Evolutionary conservation across 2,888 invertebrate genomes (phyloP), one percentile per base, ranked within the genome.

Genomic region (Brachyopa scutellaris): DNA sequence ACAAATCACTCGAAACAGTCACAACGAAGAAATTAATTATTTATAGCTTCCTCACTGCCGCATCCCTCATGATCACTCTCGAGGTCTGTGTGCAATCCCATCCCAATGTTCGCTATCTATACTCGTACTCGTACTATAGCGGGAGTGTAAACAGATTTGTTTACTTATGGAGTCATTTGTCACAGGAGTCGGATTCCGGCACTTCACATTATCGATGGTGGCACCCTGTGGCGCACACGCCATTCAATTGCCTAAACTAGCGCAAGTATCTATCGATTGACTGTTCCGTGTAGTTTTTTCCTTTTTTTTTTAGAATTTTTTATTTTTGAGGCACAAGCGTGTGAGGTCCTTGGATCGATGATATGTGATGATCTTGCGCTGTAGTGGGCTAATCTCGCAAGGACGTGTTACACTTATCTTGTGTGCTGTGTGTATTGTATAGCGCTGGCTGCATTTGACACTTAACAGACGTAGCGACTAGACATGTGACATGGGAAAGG

Each of bases 121-220:
- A n/a, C n/a, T n/a, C n/a, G n/a, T n/a, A n/a, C n/a, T n/a, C n/a
- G n/a, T n/a, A n/a, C n/a, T n/a, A 45, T 66, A 64, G 70, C 61
- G 72, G 82, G 84, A 84, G 85, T 85, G 85, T 86, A 86, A 86
- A 86, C 86, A 86, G 84, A 85, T 86, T 87, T 87, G 86, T 87
- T 86, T 87, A 85, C 85, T 85, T 84, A 84, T 84, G 85, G 77
- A 82, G 84, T 86, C 86, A 86, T 86, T 85, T 85, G 85, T 84
- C 85, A 85, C 72, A 72, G 82, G 82, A 80, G 47, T 84, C 84
- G 80, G 38, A 80, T 80, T 83, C 72, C 78, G 49, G 76, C 69
- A 76, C 80, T 72, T 70, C 76, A 57, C 55, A 80, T 74, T 79
- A 69, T 66, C 66, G 64, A 64, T 69, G 67, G 80, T 77, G 76